A percentile compares a stretch with the other conserved stretches of the same genome.
Conservation (phyloP, 2,888 invertebrate genomes). For the Myopa testacea region DNA sequence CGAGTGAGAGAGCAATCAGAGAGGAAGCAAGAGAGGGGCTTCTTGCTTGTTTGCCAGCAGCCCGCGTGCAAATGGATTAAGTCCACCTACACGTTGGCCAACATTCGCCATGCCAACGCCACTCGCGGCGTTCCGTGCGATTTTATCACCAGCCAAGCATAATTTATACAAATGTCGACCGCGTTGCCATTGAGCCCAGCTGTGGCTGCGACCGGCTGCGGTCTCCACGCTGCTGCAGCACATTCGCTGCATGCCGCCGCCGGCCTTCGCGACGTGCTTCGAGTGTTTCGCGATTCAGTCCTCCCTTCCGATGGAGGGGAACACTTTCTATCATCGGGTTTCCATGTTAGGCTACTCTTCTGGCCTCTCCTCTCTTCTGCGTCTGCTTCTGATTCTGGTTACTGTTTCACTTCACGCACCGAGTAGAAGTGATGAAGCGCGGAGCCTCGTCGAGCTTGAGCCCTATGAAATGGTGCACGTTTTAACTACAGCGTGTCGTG, state of each 20-base stretch:
- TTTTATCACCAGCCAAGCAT: conserved; percentile 57
- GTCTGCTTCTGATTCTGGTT: conserved; percentile 39
- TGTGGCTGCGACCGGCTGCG: neutral
- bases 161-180: conserved; percentile 57
- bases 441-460: neutral
- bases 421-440: neutral
- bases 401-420: conserved; percentile 40
- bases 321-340: too few relatives aligned
- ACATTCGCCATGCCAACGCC: conserved; percentile 18
- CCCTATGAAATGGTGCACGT: neutral
- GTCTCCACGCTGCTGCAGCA: conserved; percentile 19
- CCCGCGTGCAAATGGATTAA: conserved; percentile 42
- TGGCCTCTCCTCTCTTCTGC: neutral
- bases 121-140: conserved; percentile 48
- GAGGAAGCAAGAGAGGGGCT: neutral
- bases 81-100: conserved; percentile 47
- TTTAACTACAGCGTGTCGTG: neutral
- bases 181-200: conserved; percentile 39
- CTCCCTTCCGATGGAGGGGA: neutral
- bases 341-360: too few relatives aligned
- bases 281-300: neutral
- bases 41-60: neutral
- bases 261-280: conserved; percentile 30
- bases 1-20: neutral
- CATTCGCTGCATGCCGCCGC: conserved; percentile 31